These are phyloP conservation scores for Athene noctua DNA, from an alignment of 2,113 vertebrate genomes.

Conservation along the genomic window DNA sequence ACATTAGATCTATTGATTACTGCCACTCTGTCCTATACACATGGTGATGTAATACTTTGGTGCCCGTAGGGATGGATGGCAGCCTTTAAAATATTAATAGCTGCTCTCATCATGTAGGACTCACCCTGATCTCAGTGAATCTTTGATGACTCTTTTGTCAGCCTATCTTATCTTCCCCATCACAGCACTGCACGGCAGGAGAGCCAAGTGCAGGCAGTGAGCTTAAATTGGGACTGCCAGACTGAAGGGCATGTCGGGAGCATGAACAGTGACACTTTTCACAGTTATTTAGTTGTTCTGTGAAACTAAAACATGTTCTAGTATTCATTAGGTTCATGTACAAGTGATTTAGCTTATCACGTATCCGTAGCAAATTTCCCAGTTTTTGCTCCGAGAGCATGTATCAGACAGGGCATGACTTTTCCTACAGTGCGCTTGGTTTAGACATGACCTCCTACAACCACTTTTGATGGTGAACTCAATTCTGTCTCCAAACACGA, in stretches of 20 bases:
- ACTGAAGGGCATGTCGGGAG: neutral
- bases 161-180: neutral
- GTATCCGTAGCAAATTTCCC: neutral
- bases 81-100: constrained; percentile 67
- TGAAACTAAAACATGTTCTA: neutral
- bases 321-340: neutral
- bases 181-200: neutral
- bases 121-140: neutral
- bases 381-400: neutral
- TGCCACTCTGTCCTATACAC: neutral
- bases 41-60: constrained; percentile 32
- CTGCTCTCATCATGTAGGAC: constrained; percentile 16
- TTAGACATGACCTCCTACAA: neutral
- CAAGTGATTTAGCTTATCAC: neutral
- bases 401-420: neutral
- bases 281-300: neutral
- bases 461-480: neutral
- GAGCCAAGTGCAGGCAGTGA: neutral
- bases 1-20: constrained; percentile 38
- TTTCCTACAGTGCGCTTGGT: accelerated
- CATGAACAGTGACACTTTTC: neutral
- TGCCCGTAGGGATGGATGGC: constrained; percentile 34
- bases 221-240: neutral
- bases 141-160: neutral
- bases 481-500: neutral